Percentiles rank a stretch among this genome's conserved stretches.
Evolutionary conservation across 2,797 vertebrate species (phyloP).

Genomic region (Melanitta fusca): DNA sequence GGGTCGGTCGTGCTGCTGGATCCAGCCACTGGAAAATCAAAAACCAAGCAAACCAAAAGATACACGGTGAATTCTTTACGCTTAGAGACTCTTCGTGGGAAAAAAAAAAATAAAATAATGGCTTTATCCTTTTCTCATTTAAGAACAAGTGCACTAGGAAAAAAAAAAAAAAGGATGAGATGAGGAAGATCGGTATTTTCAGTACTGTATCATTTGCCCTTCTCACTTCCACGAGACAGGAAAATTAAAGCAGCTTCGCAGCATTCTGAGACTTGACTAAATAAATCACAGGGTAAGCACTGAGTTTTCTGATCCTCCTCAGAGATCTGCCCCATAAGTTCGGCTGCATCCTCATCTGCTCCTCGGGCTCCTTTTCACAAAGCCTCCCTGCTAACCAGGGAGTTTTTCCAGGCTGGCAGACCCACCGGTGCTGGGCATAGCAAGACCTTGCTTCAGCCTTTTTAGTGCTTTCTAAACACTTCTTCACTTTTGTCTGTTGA

Average conservation of each 20-base stretch:
- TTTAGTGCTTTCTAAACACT: neutral
- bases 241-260: slow-evolving; percentile 29
- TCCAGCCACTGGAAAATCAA: neutral
- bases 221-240: neutral
- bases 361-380: neutral
- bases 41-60: neutral
- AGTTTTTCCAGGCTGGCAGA: neutral
- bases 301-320: neutral
- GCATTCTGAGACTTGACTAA: neutral
- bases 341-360: neutral
- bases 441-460: neutral
- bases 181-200: neutral
- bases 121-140: neutral
- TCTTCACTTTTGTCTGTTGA: neutral
- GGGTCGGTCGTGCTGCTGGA: neutral
- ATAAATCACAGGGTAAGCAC: slow-evolving; percentile 6
- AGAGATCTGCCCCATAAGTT: neutral
- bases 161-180: neutral
- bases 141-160: neutral
- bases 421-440: rapidly evolving
- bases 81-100: neutral
- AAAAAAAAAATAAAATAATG: neutral
- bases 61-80: neutral
- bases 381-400: neutral
- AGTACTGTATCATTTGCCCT: neutral